phyloP scores from a whole-genome alignment of 2,113 vertebrate genomes.

The Lates calcarifer region DNA sequence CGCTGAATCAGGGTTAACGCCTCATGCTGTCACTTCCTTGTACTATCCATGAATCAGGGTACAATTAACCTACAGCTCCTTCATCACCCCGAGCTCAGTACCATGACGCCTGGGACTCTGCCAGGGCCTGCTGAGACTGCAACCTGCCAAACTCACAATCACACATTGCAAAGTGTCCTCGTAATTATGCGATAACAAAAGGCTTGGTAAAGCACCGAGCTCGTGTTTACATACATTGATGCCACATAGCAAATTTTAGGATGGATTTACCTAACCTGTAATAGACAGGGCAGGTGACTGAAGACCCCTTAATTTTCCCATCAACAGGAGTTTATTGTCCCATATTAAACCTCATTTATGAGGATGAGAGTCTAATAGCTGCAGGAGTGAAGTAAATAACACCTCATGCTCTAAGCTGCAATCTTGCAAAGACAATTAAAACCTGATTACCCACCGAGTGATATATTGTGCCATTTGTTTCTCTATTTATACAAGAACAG shows the following conservation, averaged over 20 bases:
- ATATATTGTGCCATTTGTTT: slow-evolving; percentile 10
- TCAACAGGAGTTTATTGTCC: slow-evolving; percentile 9
- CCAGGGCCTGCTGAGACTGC: slow-evolving; percentile 51
- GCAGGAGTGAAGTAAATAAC: background rate
- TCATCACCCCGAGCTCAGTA: slow-evolving; percentile 31
- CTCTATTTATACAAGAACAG: background rate
- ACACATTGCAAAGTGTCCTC: slow-evolving; percentile 45
- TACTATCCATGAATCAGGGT: slow-evolving; percentile 38
- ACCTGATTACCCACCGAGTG: background rate
- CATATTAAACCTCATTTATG: slow-evolving; percentile 29
- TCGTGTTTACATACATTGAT: slow-evolving; percentile 11
- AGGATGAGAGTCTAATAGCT: background rate
- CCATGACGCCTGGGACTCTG: slow-evolving; percentile 37
- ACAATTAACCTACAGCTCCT: slow-evolving; percentile 51
- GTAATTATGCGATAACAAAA: slow-evolving; percentile 36
- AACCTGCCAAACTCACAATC: slow-evolving; percentile 47
- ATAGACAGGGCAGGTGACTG: too few species aligned
- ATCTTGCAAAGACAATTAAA: slow-evolving; percentile 12
- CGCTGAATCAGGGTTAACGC: slow-evolving; percentile 30
- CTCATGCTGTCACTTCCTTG: slow-evolving; percentile 48
- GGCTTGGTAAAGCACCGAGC: slow-evolving; percentile 6
- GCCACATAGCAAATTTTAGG: background rate
- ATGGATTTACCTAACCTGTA: slow-evolving; percentile 30
- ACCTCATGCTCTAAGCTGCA: background rate
- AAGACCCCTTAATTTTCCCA: slow-evolving; percentile 12